Evolutionary conservation across 1,140 invertebrate species (phyloP), one percentile per base, ranked within the genome.

Genomic region (Drosophila prosaltans): DNA sequence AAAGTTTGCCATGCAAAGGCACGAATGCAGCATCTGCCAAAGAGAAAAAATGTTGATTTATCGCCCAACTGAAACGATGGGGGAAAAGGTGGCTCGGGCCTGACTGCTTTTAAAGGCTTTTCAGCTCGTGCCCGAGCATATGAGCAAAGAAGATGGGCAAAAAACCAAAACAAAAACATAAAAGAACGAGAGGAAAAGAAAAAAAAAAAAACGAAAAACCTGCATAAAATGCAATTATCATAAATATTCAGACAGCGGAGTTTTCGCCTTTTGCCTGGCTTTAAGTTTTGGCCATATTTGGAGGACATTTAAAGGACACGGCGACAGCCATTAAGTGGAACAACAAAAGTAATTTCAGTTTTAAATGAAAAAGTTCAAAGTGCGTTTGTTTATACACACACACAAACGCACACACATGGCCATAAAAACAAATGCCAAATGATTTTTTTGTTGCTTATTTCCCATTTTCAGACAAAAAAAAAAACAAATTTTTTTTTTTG

Each of bases 321-420:
- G 65, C 74, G 71, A 69, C 70, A 65, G 76, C 84, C 73, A 86
- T 86, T 88, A 88, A 86, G 69, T 61, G 70, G 72, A 72, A 51
- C 55, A 74, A 73, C 73, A 86, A 85, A 86, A 88, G 83, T 86
- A 86, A 86, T 86, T 88, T 83, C 76, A 83, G 72, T 88, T 86
- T 86, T 88, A 86, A 86, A 88, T 88, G 84, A 86, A 86, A 86
- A 86, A 88, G 83, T 86, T 86, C 83, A 86, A 83, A 86, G 83
- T 88, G 83, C 83, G 83, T 82, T 81, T 73, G 83, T 80, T 79
- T 70, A 70, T 72, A 48, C 24, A 45, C 39, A 59, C 32, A 62
- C 58, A 70, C n/a, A 69, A n/a, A 72, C 28, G 36, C 9, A 54
- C 57, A 60, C n/a, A 64, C 51, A 77, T 66, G 74, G 83, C 72